These are phyloP conservation scores for Aplocera efformata DNA, from an alignment of 2,888 invertebrate genomes.

Conservation along the genomic window DNA sequence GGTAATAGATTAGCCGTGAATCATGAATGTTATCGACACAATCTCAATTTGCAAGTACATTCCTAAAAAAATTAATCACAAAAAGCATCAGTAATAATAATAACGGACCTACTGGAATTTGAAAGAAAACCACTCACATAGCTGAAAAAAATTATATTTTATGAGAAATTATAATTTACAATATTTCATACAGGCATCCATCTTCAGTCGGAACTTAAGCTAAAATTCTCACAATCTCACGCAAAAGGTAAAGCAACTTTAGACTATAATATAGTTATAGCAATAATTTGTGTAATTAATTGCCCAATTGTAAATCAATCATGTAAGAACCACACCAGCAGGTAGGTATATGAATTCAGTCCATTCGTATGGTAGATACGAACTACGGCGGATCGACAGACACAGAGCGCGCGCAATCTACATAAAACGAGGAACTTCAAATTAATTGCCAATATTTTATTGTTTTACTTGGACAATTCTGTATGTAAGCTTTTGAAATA, in stretches of 20 bases:
- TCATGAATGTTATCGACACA: slow-evolving; percentile 4
- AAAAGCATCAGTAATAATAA: no score
- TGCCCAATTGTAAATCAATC: slow-evolving; percentile 69
- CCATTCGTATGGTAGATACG: slow-evolving; percentile 59
- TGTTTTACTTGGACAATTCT: slow-evolving; percentile 41
- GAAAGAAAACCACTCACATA: slow-evolving; percentile 67
- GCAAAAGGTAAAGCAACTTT: slow-evolving; percentile 82
- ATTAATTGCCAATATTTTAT: slow-evolving; percentile 42
- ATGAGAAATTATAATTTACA: slow-evolving; percentile 82
- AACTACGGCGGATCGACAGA: slow-evolving; percentile 36
- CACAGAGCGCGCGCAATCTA: slow-evolving; percentile 33
- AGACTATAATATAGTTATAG: slow-evolving; percentile 81
- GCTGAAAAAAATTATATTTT: slow-evolving; percentile 82
- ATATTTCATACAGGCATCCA: slow-evolving; percentile 81
- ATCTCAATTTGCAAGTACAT: slow-evolving; percentile 17
- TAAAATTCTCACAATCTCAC: slow-evolving; percentile 81
- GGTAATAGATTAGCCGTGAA: slow-evolving; percentile 13
- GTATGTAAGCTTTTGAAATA: slow-evolving; percentile 46
- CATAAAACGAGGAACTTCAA: slow-evolving; percentile 28
- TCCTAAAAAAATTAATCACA: slow-evolving; percentile 14
- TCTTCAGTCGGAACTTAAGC: slow-evolving; percentile 82
- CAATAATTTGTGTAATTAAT: slow-evolving; percentile 74
- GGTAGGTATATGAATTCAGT: slow-evolving; percentile 61
- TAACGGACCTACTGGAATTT: no score
- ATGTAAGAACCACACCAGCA: slow-evolving; percentile 52